Evolutionary conservation across 1,140 invertebrate genomes (phyloP).

Genomic region (Drosophila pseudoananassae): DNA sequence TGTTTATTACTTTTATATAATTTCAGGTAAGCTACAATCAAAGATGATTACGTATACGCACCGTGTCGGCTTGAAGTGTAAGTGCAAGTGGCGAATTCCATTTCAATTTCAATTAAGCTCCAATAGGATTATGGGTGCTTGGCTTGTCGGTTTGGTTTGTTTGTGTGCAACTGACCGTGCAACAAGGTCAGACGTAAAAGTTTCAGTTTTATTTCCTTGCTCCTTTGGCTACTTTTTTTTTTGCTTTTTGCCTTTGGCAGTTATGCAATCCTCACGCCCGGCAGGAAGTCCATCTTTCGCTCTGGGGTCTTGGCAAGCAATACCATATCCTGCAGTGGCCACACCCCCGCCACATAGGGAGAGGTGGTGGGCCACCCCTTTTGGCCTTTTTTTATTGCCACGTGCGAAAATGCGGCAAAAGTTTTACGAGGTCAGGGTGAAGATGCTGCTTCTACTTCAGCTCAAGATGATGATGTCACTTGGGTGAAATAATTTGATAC

Average conservation of each 20-base stretch:
- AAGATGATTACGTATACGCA: constrained; percentile 36
- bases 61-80: constrained; percentile 40
- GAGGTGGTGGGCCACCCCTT: background rate
- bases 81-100: constrained; percentile 53
- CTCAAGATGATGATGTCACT: constrained; percentile 60
- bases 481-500: constrained; percentile 55
- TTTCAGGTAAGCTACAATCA: constrained; percentile 60
- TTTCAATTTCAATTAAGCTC: constrained; percentile 56
- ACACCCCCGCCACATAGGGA: constrained; percentile 7
- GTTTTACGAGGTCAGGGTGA: constrained; percentile 72
- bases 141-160: constrained; percentile 13
- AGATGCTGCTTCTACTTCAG: constrained; percentile 35
- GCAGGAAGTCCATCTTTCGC: constrained; percentile 27
- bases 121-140: constrained; percentile 20
- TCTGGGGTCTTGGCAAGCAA: constrained; percentile 40
- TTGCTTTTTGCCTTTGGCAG: constrained; percentile 17
- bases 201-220: constrained; percentile 41
- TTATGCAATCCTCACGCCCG: constrained; percentile 54
- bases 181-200: constrained; percentile 65
- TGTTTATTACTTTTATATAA: constrained; percentile 4
- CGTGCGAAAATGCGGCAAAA: constrained; percentile 65
- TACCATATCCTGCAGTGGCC: constrained; percentile 44
- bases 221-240: constrained; percentile 5
- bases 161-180: constrained; percentile 51
- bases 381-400: constrained; percentile 54